Conservation (phyloP, 23 tunicate genomes). For the Clavelina lepadiformis region DNA sequence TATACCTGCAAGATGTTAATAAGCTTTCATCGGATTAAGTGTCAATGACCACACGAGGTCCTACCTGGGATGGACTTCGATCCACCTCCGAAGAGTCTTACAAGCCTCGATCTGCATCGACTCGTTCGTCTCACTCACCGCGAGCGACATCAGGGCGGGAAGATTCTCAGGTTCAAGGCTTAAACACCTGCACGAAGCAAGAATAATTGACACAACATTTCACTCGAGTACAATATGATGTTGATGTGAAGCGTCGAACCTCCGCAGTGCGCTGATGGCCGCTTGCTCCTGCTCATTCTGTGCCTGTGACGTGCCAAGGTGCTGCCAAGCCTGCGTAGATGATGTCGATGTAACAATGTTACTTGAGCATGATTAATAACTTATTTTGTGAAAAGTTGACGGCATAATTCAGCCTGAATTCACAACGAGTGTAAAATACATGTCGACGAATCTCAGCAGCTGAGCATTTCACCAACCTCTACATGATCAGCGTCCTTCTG, state of each 20-base stretch:
- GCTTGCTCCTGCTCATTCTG: slow-evolving; percentile 86
- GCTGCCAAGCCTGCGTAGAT: slow-evolving; percentile 77
- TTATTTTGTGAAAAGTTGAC: too few relatives aligned
- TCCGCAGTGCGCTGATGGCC: slow-evolving; percentile 73
- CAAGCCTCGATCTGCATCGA: slow-evolving; percentile 72
- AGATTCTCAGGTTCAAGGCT: slow-evolving; percentile 51
- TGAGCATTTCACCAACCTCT: slow-evolving; percentile 53
- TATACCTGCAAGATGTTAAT: too few relatives aligned
- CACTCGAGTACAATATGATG: not conserved
- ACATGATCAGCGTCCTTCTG: slow-evolving; percentile 61
- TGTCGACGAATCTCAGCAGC: too few relatives aligned
- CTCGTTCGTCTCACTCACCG: slow-evolving; percentile 87
- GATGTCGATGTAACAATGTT: too few relatives aligned
- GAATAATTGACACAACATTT: not conserved
- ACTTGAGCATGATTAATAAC: not conserved
- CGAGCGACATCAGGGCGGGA: slow-evolving; percentile 61
- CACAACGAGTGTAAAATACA: too few relatives aligned
- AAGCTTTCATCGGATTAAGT: too few relatives aligned
- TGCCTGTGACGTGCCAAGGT: slow-evolving; percentile 74
- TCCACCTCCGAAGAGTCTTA: slow-evolving; percentile 49
- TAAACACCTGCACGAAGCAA: slow-evolving; percentile 33
- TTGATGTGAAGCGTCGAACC: slow-evolving; percentile 16
- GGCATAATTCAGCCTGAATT: too few relatives aligned
- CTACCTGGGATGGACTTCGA: slow-evolving; percentile 56
- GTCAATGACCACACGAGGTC: not conserved